Evolutionary conservation across 2,113 vertebrate species (phyloP).

Genomic region (Ardeotis arabs): DNA sequence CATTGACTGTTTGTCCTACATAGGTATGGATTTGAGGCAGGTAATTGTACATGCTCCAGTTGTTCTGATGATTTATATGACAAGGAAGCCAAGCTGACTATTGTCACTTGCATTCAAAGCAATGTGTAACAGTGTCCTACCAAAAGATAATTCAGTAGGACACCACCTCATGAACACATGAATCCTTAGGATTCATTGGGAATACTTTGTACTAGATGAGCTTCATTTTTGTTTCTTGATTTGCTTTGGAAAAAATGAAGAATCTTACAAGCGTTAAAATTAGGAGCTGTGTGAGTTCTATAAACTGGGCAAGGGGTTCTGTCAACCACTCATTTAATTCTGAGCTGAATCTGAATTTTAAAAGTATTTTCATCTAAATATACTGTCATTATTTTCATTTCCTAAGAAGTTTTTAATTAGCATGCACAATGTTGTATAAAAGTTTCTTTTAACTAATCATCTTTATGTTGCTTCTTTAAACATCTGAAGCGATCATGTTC

Average conservation of each 20-base stretch:
- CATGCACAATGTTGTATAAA: not conserved
- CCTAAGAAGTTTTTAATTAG: not conserved
- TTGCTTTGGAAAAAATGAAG: not conserved
- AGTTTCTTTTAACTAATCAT: not conserved
- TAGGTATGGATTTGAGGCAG: not conserved
- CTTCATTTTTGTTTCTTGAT: not conserved
- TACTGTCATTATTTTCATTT: not conserved
- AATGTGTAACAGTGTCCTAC: not conserved
- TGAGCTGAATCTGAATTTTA: not conserved
- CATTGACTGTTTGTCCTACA: not conserved
- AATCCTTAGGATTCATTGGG: not conserved
- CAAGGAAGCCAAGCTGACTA: not conserved
- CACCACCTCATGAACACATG: not conserved
- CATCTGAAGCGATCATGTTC: not conserved
- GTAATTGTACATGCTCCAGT: not conserved
- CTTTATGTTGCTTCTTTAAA: not conserved
- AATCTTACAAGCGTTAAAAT: not conserved
- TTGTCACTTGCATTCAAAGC: not conserved
- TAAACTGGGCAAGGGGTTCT: not conserved
- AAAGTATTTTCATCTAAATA: not conserved
- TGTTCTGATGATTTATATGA: slow-evolving; percentile 33
- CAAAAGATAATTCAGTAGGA: not conserved
- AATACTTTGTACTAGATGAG: not conserved
- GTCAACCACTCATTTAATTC: not conserved
- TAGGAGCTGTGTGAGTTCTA: not conserved